These are phyloP conservation scores for Strongylocentrotus purpuratus DNA, from an alignment of 35 echinoderm and acorn worm genomes.

Conservation along the genomic window DNA sequence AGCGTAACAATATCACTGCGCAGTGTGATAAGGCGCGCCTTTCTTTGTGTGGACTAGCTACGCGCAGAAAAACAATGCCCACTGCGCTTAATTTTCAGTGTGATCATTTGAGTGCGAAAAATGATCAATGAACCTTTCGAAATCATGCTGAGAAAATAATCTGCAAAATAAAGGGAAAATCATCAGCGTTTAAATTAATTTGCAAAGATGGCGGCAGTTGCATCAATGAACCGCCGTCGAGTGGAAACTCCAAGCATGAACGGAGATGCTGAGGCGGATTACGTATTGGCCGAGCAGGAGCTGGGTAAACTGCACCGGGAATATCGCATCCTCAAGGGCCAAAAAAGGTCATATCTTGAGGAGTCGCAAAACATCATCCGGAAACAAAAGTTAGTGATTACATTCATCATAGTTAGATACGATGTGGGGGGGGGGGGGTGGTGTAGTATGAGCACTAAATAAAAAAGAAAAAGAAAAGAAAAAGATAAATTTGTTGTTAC, in stretches of 20 bases:
- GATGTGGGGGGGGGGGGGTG: too few species aligned
- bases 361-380: constrained; percentile 93
- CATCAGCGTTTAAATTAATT: neutral
- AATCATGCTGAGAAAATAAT: neutral
- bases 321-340: constrained; percentile 85
- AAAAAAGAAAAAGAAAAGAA: too few species aligned
- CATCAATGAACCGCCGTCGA: constrained; percentile 27
- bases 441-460: too few species aligned
- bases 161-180: neutral
- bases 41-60: neutral
- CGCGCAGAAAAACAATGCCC: neutral
- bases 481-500: too few species aligned
- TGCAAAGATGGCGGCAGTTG: neutral
- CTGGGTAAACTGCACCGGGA: constrained; percentile 79
- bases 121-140: neutral
- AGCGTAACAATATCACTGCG: neutral
- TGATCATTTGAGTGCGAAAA: neutral
- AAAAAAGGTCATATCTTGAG: constrained; percentile 88
- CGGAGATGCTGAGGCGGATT: constrained; percentile 74
- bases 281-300: constrained; percentile 77
- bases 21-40: neutral
- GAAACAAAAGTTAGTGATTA: constrained; percentile 85
- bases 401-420: neutral
- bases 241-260: constrained; percentile 52
- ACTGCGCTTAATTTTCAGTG: neutral